phyloP scores from a whole-genome alignment of 2,888 invertebrate species.

The Fragum sueziense region DNA sequence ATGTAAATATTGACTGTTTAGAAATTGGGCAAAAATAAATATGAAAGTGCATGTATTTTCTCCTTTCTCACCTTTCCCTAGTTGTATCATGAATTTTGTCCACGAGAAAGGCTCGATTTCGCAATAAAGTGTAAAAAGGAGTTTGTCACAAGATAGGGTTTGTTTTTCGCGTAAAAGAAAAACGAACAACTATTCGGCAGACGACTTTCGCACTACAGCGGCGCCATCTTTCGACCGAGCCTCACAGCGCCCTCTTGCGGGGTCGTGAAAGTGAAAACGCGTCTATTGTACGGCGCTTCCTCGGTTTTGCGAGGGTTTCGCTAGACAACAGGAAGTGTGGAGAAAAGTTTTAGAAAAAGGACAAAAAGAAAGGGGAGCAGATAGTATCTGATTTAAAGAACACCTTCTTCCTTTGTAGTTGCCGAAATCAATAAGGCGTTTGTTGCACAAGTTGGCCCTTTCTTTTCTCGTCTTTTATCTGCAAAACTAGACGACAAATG shows the following conservation, averaged over 20 bases:
- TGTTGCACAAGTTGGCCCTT: not conserved
- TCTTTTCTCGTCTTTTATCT: too few species aligned
- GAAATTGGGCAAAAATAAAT: too few species aligned
- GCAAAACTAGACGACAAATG: too few species aligned
- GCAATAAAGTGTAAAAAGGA: too few species aligned
- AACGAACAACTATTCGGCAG: slow-evolving; percentile 34
- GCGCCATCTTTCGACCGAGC: slow-evolving; percentile 48
- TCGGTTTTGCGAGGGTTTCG: slow-evolving; percentile 25
- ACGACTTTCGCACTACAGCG: slow-evolving; percentile 62
- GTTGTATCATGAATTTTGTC: too few species aligned
- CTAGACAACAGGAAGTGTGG: slow-evolving; percentile 56
- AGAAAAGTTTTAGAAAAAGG: slow-evolving; percentile 25
- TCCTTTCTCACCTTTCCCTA: too few species aligned
- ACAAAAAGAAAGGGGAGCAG: slow-evolving; percentile 42
- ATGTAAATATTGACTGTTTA: too few species aligned
- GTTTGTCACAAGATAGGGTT: slow-evolving; percentile 16
- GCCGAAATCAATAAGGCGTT: slow-evolving; percentile 16
- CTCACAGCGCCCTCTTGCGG: slow-evolving; percentile 15
- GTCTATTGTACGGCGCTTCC: slow-evolving; percentile 14
- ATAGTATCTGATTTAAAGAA: slow-evolving; percentile 50
- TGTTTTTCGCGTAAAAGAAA: slow-evolving; percentile 45
- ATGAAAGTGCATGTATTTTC: too few species aligned
- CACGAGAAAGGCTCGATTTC: too few species aligned
- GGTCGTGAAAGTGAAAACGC: slow-evolving; percentile 17
- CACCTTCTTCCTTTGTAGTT: slow-evolving; percentile 31